Conservation (phyloP, 1,140 invertebrate genomes). For the Medauroidea extradentata region DNA sequence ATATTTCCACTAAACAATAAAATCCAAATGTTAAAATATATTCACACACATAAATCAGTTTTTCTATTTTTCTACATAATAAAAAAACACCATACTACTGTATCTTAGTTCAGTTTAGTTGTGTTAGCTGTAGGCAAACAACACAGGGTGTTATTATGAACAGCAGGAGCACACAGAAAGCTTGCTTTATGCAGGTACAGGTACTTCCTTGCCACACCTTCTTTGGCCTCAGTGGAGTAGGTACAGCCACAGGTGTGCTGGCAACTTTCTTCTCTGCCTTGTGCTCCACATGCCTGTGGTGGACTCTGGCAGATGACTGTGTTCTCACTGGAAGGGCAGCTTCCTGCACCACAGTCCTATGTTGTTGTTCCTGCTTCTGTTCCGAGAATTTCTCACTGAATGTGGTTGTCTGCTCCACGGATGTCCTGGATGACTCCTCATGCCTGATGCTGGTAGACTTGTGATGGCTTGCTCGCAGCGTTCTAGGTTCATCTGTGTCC, state of each 20-base stretch:
- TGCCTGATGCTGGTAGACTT: constrained; percentile 5
- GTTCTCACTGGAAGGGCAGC: background rate
- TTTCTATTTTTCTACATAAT: background rate
- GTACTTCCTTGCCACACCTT: constrained; percentile 9
- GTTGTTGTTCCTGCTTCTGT: background rate
- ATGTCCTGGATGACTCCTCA: constrained; percentile 1
- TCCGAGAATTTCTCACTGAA: background rate
- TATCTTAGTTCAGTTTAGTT: background rate
- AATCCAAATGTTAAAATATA: too few species aligned
- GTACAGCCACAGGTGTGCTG: constrained; percentile 21
- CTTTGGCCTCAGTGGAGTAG: constrained; percentile 23
- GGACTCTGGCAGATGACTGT: background rate
- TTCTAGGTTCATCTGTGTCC: constrained; percentile 60
- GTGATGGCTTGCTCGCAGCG: background rate
- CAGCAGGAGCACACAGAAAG: background rate
- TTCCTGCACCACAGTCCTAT: background rate
- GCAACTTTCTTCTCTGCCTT: constrained; percentile 29
- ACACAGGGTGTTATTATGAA: background rate
- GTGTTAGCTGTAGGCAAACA: background rate
- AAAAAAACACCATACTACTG: background rate
- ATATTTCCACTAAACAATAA: too few species aligned
- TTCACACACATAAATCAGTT: background rate
- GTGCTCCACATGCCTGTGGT: constrained; percentile 7
- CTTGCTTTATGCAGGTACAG: background rate
- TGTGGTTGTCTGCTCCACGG: background rate